Evolutionary conservation across 2,888 invertebrate species (phyloP), one percentile per base, ranked within the genome.

Genomic region (Aporophyla nigra): DNA sequence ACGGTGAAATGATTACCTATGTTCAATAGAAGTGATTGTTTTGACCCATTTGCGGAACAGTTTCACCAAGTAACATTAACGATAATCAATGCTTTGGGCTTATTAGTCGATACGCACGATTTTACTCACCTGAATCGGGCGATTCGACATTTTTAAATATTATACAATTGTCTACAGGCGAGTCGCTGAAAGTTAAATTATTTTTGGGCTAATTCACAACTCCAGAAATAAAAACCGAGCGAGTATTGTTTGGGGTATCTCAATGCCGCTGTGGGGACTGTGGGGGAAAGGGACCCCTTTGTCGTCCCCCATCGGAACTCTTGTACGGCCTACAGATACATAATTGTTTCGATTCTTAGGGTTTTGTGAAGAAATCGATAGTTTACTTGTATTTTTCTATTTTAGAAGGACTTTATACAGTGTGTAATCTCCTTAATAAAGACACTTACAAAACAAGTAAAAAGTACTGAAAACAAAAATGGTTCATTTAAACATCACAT

Each of bases 331-430:
- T 49, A 72, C 72, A 49, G 46, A 46, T 72, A 73, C 74, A 67
- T 79, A 74, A 79, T 79, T 79, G 78, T 79, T 58, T 58, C 62
- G 62, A 58, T 74, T 74, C 79, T 68, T 46, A 53, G 62, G 46
- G 78, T 72, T 65, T 33, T 68, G 62, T 10, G n/a, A 46, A 63
- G 56, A 67, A 62, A 79, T 79, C 78, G 33, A 79, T 79, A 68
- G 56, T 63, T 43, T 56, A n/a, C 61, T 71, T 6, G n/a, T 61
- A 43, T 74, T 61, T 33, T 49, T 33, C 9, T 21, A 46, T 19
- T 33, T 67, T 40, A n/a, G 2, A 9, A 12, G 7, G 16, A 19
- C 21, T 16, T 59, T n/a, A 12, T 27, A 27, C 5, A 61, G 4
- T 33, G 27, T 7, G 12, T 21, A 16, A 56, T 54, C 10, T 68